Evolutionary conservation across 1,140 invertebrate species (phyloP).

Genomic region (Drosophila nikananu): DNA sequence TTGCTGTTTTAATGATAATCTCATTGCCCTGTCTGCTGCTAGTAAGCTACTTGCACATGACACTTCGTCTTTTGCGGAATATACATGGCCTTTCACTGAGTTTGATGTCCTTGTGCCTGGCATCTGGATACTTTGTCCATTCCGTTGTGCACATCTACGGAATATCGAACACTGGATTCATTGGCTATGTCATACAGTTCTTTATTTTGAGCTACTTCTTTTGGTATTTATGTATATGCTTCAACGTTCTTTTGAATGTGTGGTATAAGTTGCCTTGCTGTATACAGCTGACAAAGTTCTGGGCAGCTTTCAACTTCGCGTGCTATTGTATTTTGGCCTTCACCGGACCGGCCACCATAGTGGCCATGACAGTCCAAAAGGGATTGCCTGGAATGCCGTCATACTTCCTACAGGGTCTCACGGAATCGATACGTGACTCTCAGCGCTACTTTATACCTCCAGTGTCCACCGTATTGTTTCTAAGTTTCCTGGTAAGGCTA

Average conservation of each 20-base stretch:
- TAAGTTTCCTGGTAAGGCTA: constrained; percentile 65
- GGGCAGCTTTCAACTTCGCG: constrained; percentile 55
- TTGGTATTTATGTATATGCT: constrained; percentile 80
- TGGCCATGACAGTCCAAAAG: constrained; percentile 71
- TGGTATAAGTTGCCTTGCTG: constrained; percentile 74
- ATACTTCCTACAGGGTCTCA: constrained; percentile 80
- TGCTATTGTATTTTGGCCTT: constrained; percentile 59
- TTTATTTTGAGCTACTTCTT: constrained; percentile 80
- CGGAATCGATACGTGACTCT: constrained; percentile 79
- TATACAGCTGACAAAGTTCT: constrained; percentile 56
- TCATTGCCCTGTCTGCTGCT: constrained; percentile 78
- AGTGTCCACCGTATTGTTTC: constrained; percentile 70
- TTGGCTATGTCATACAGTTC: constrained; percentile 80
- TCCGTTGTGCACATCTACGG: constrained; percentile 77
- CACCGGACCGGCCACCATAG: constrained; percentile 60
- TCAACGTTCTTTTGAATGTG: constrained; percentile 76
- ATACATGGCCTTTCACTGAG: constrained; percentile 76
- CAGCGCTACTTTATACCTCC: constrained; percentile 83
- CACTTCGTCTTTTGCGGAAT: constrained; percentile 59
- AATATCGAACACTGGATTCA: constrained; percentile 58
- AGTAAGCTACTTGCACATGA: constrained; percentile 74
- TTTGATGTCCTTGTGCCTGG: constrained; percentile 75
- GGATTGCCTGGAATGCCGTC: constrained; percentile 81
- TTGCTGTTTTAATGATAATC: constrained; percentile 76
- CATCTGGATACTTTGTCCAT: constrained; percentile 78